Base-by-base conservation (phyloP, 2,888 invertebrate genomes). In the Lasiommata megera region DNA sequence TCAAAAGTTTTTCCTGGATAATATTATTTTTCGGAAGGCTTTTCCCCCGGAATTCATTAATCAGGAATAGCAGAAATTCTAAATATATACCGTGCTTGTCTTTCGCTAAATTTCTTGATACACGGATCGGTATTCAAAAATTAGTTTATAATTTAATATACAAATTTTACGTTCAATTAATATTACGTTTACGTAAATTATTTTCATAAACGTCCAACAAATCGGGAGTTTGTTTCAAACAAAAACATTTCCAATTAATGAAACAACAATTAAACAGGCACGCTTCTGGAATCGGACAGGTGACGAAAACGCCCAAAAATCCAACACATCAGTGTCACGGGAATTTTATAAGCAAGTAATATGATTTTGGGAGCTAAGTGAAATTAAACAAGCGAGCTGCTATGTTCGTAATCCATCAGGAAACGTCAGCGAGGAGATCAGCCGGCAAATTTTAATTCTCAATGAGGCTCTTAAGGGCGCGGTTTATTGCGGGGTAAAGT, bases 371-470 rank as follows among this genome's bases (percentile, higher is more conserved):
- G 31, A 12, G 40, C 14, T 53, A 60, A 56, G 41, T 61, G 61
- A 67, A 70, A 70, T 68, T 71, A 69, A 67, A 69, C 65, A 66
- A 66, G 62, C 64, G 47, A 50, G 47, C 40, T 41, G 54, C 60
- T 14, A 17, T n/a, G 36, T 38, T 51, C 64, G 83, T 86, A 80
- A 89, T 89, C 87, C 86, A 85, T 88, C 89, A 88, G 77, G 66
- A 72, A 75, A 77, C 76, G 86, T 82, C 85, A 79, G 75, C 70
- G 80, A 84, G 83, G 80, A 84, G 86, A 87, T 88, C 86, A 82
- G 82, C 77, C 84, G 80, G 82, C 82, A 88, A 90, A 90, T 89
- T 89, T 90, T 89, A 89, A 89, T 90, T 89, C 86, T 76, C 81
- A 82, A 80, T 82, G 82, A 82, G 79, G 77, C 82, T 81, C 79